Evolutionary conservation across 2,797 vertebrate genomes (phyloP), one percentile per base, ranked within the genome.

Genomic region (Gadopsis bispinosus): DNA sequence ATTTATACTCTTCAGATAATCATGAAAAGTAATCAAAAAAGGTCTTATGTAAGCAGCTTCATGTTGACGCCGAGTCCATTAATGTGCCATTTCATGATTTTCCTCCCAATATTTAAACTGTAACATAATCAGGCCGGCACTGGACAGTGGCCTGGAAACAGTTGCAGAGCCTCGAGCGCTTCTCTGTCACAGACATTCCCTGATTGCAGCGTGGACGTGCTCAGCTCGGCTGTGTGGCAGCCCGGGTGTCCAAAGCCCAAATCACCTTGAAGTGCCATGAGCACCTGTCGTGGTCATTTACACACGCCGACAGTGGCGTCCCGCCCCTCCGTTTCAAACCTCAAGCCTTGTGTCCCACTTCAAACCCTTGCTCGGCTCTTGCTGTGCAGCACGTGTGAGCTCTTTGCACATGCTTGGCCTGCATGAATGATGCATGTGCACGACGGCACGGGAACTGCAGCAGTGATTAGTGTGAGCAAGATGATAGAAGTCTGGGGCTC

Each of bases 241-340:
- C 81, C 84, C 72, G 76, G 31, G 80, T 43, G 78, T 80, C 82
- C 77, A 35, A 88, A 83, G 80, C 58, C 86, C 78, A 75, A 81
- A 86, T 87, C 90, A 93, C 90, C 93, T 91, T 91, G 88, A 91
- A 83, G 83, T 77, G 68, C 71, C 69, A 83, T 83, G 82, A 90
- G 88, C 91, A 93, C 87, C 93, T 93, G 91, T 90, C 54, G 79
- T 51, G 81, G 85, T 89, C 83, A 87, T 90, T 92, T 91, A 75
- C 71, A 64, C 81, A 80, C 3, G 69, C 86, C 56, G 83, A 85
- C 88, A 83, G 81, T 31, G 85, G 51, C 79, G 45, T 71, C 71
- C 80, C 50, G 0, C 55, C 79, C 54, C 63, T 69, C 77, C 56
- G 76, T 85, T 78, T 26, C 55, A 77, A 76, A 60, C 77, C 73